Base-by-base conservation (phyloP, 92 coral and sea anemone species). In the Umimayanthus kanabou region DNA sequence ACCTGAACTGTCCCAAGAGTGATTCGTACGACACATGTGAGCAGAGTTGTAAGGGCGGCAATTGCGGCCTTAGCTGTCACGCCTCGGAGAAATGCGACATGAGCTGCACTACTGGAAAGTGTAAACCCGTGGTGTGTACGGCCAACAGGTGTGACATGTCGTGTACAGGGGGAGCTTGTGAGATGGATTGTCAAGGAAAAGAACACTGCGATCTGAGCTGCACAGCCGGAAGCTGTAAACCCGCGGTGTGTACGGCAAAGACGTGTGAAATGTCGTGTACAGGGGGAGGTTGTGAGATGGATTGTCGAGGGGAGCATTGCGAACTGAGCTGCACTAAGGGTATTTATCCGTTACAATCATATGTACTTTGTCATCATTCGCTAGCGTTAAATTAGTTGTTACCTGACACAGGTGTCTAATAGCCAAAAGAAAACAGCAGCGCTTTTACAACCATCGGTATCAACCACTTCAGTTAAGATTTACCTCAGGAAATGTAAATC, bases 131-230 rank as follows among this genome's bases (percentile, higher is more conserved):
- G 7, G 43, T 73, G 23, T 85, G 88, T 40, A 53, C 42, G 20
- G 81, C 88, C 23, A 80, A 85, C 33, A 85, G 70, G n/a, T 85
- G 88, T 73, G 14, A 73, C 0, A 20, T 72, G 88, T 55, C 15
- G 47, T 85, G 88, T 47, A 74, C 81, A 47, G 81, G 88, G n/a
- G 88, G 88, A 42, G 88, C 81, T 39, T 85, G 88, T 37, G 81
- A 53, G 57, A 78, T 85, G 88, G 88, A 85, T 50, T 85, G 88
- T 33, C 66, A 73, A 39, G 88, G 88, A 29, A 73, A 33, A 3
- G 25, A 64, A 64, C 25, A 20, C 72, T 85, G 88, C 42, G 81
- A 85, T 2, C 88, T 72, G 77, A 70, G 71, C 4, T 85, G 88
- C 42, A 85, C 88, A 18, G 40, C 0, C 2, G 79, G 81, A 45